phyloP scores from a whole-genome alignment of 2,113 vertebrate species.

The Pica pica region DNA sequence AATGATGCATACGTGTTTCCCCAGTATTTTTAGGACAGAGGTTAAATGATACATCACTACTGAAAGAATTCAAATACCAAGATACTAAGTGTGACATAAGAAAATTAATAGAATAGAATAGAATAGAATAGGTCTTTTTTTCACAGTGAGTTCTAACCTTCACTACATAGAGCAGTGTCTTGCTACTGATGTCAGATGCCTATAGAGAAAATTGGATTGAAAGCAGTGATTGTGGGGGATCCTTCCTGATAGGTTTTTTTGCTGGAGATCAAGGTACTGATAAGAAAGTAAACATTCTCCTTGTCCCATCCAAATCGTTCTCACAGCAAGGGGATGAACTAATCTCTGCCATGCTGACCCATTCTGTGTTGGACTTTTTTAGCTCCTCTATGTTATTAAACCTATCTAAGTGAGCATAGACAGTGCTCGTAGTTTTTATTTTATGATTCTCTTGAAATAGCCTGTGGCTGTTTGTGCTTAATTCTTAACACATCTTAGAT shows the following conservation, averaged over 20 bases:
- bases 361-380: background rate
- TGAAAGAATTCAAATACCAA: background rate
- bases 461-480: background rate
- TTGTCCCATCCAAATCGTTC: background rate
- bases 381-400: background rate
- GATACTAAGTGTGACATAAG: background rate
- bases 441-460: background rate
- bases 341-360: background rate
- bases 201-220: background rate
- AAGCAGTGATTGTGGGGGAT: background rate
- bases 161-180: background rate
- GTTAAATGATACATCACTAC: background rate
- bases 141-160: background rate
- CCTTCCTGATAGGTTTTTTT: background rate
- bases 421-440: background rate
- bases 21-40: background rate
- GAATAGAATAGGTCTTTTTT: background rate
- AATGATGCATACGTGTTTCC: background rate
- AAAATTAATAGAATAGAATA: background rate
- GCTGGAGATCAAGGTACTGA: background rate
- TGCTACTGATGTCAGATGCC: background rate
- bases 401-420: background rate
- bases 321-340: background rate
- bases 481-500: background rate
- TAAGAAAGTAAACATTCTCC: background rate